Evolutionary conservation across 2,113 vertebrate species (phyloP), one percentile per base, ranked within the genome.

Genomic region (Cheilinus undulatus): DNA sequence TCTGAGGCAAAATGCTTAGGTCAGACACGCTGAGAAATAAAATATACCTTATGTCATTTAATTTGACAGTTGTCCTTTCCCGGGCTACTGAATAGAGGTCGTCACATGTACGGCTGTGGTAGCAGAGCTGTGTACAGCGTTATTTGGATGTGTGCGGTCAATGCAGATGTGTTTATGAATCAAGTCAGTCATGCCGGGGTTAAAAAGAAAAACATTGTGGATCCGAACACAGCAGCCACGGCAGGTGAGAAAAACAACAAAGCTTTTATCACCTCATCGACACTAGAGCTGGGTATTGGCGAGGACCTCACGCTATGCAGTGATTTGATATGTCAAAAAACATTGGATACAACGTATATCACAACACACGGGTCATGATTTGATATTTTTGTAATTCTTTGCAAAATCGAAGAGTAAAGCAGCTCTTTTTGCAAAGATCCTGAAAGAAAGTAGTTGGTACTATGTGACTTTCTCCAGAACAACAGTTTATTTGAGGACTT

Each of bases 11-110:
- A 93, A 91, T 78, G 84, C 90, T 87, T 90, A 85, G 91, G 91
- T 92, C 88, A 92, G 90, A 88, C 53, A 54, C 71, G 56, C 61
- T 67, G 63, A 81, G 86, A 91, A 89, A 86, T 92, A 90, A 93
- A 93, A 91, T 88, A 92, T 89, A 88, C 88, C 85, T 86, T 83
- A 66, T 86, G 88, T 92, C 90, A 91, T 93, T 93, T 92, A 77
- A 86, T 91, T 84, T 92, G 89, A 90, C 91, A 91, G 89, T 85
- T 90, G 92, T 90, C 89, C 89, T 92, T 91, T 91, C 78, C 86
- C 77, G 79, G n/a, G 81, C 75, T 69, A 60, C 79, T 75, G 83
- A 70, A 63, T 70, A 85, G 88, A 93, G 90, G 88, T 92, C 82
- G 34, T 84, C 86, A 78, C 67, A 61, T 54, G 36, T 51, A 32